Conservation (phyloP, 2,797 vertebrate genomes). For the Gouania willdenowi region DNA sequence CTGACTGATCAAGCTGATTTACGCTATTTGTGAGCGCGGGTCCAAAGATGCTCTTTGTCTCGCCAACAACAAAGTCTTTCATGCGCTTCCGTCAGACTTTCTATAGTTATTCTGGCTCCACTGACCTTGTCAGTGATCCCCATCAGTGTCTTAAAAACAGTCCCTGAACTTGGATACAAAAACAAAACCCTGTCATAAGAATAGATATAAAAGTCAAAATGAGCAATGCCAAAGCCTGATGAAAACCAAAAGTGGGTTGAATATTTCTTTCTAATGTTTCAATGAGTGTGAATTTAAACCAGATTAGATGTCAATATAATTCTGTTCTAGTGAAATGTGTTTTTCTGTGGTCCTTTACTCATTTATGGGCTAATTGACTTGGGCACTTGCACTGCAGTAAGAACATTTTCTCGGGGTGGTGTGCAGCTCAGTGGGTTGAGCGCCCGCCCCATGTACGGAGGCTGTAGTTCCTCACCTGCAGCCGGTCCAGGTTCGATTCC, state of each 20-base stretch:
- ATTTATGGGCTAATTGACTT: too few species aligned
- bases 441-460: too few species aligned
- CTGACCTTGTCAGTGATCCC: not conserved
- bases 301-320: too few species aligned
- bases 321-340: too few species aligned
- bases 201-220: not conserved
- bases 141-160: not conserved
- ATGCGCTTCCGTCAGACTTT: not conserved
- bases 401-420: too few species aligned
- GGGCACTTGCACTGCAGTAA: too few species aligned
- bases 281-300: too few species aligned
- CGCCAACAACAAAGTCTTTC: conserved; percentile 7
- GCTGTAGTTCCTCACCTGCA: too few species aligned
- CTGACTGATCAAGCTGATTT: conserved; percentile 6
- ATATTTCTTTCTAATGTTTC: too few species aligned
- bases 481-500: too few species aligned
- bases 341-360: too few species aligned
- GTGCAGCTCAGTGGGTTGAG: too few species aligned
- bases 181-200: not conserved
- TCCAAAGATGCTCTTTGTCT: conserved; percentile 9
- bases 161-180: not conserved
- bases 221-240: not conserved
- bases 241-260: not conserved
- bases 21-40: conserved; percentile 10
- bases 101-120: not conserved